These are phyloP conservation scores for Trichacis sp. DNA, from an alignment of 2,888 invertebrate genomes.

Conservation along the genomic window DNA sequence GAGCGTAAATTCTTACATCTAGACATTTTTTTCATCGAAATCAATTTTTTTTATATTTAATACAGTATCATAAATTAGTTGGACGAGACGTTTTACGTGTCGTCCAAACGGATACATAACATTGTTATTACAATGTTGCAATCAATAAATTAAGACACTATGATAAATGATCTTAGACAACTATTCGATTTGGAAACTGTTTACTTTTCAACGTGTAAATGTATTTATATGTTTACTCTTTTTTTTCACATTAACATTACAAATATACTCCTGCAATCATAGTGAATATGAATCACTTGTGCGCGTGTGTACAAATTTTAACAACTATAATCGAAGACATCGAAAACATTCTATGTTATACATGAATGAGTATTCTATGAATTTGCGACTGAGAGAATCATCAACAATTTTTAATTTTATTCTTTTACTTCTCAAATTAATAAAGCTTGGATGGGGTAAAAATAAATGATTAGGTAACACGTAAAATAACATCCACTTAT, in stretches of 20 bases:
- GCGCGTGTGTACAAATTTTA: conserved; percentile 67
- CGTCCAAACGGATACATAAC: conserved; percentile 66
- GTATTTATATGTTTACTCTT: conserved; percentile 48
- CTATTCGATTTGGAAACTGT: conserved; percentile 66
- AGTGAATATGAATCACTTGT: conserved; percentile 63
- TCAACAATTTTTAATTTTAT: too few relatives aligned
- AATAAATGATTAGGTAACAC: too few relatives aligned
- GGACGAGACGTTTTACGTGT: conserved; percentile 59
- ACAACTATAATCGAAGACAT: conserved; percentile 68
- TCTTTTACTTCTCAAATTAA: too few relatives aligned
- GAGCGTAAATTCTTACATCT: conserved; percentile 58
- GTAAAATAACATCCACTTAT: too few relatives aligned
- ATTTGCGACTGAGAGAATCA: too few relatives aligned
- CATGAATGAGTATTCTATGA: conserved; percentile 61
- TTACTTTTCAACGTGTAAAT: conserved; percentile 67
- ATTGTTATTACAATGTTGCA: conserved; percentile 63
- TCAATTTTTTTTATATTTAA: conserved; percentile 63
- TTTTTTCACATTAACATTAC: conserved; percentile 62
- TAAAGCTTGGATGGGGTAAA: too few relatives aligned
- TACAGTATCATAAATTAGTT: conserved; percentile 66
- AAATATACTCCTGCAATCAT: conserved; percentile 54
- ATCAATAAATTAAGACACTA: conserved; percentile 64
- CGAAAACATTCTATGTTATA: conserved; percentile 67
- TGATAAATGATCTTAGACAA: conserved; percentile 57
- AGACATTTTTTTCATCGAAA: conserved; percentile 69